These are phyloP conservation scores for Andrena marginata DNA, from an alignment of 2,888 invertebrate species.

Conservation along the genomic window DNA sequence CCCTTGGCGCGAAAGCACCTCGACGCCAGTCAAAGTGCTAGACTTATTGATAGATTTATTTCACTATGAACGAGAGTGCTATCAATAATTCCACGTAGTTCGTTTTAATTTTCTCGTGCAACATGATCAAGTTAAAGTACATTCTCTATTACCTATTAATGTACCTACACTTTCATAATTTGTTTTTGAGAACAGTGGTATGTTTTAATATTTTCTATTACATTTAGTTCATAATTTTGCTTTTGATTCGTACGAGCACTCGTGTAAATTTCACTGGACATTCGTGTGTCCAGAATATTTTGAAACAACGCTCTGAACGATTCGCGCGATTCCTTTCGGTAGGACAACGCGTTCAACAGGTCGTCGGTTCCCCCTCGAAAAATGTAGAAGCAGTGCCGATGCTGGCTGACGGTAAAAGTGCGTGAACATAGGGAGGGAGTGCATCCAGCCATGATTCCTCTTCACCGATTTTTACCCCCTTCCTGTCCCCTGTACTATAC, in stretches of 20 bases:
- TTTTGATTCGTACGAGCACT: background rate
- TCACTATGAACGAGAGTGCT: too few species aligned
- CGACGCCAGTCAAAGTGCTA: too few species aligned
- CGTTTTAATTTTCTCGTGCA: too few species aligned
- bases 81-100: too few species aligned
- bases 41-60: too few species aligned
- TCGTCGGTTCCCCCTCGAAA: constrained; percentile 71
- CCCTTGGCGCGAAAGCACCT: too few species aligned
- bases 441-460: constrained; percentile 83
- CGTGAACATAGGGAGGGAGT: constrained; percentile 82
- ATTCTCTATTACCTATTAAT: too few species aligned
- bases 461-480: constrained; percentile 83
- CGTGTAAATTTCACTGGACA: background rate
- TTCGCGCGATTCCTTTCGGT: constrained; percentile 47
- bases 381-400: constrained; percentile 68
- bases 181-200: too few species aligned
- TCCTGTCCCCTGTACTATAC: constrained; percentile 73
- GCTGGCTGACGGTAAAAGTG: constrained; percentile 78
- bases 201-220: too few species aligned
- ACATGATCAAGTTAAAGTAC: too few species aligned
- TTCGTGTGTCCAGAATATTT: background rate
- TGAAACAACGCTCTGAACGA: constrained; percentile 17
- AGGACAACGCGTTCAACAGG: constrained; percentile 69
- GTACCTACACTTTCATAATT: too few species aligned
- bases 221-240: too few species aligned